phyloP scores from a whole-genome alignment of 2,888 invertebrate genomes.

The Rhabditoides inermis region DNA sequence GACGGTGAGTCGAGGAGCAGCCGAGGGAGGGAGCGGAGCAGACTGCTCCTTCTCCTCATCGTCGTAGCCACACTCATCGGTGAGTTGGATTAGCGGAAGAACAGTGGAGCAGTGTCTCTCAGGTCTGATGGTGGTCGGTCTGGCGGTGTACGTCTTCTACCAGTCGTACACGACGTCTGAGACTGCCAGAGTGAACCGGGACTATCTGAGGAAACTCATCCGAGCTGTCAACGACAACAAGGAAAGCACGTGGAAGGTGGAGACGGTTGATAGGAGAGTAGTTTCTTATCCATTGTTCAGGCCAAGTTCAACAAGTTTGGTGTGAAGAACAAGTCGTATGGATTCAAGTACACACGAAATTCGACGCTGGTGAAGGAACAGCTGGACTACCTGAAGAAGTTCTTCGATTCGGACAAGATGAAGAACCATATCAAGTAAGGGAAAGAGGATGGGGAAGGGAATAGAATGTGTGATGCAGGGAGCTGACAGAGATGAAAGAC shows the following conservation, averaged over 20 bases:
- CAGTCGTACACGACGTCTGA: conserved; percentile 16
- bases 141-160: conserved; percentile 17
- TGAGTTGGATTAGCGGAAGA: no score
- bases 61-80: no score
- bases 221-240: conserved; percentile 41
- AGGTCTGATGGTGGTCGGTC: conserved; percentile 19
- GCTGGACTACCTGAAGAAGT: conserved; percentile 35
- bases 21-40: no score
- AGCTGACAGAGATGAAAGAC: conserved; percentile 34
- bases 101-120: no score
- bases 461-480: conserved; percentile 17
- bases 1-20: no score
- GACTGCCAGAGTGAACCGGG: conserved; percentile 28
- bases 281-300: conserved; percentile 7
- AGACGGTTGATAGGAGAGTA: background rate
- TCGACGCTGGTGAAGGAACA: conserved; percentile 47
- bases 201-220: conserved; percentile 41
- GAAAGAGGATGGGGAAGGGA: background rate
- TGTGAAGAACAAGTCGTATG: conserved; percentile 32
- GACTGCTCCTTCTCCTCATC: no score
- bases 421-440: conserved; percentile 39
- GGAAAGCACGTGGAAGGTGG: conserved; percentile 44
- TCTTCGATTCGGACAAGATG: conserved; percentile 45
- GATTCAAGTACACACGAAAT: conserved; percentile 42
- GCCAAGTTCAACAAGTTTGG: conserved; percentile 48